Conservation (phyloP, 2,797 vertebrate species). For the Leptoclinus maculatus region DNA sequence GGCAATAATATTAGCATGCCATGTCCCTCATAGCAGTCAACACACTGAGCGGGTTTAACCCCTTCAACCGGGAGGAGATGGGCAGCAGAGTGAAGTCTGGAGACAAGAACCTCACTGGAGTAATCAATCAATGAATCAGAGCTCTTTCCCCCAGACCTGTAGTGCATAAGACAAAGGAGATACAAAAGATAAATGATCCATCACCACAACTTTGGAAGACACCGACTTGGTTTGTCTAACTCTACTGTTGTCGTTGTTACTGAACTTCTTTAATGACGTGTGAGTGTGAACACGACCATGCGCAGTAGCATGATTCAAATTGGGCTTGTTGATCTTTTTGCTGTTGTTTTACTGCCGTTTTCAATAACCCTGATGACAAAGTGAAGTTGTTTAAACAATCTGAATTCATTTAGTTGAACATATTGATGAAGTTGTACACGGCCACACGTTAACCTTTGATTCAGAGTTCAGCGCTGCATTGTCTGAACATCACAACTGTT, state of each 20-base stretch:
- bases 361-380: too few relatives aligned
- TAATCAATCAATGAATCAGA: not conserved
- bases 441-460: too few relatives aligned
- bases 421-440: too few relatives aligned
- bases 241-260: not conserved
- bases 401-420: too few relatives aligned
- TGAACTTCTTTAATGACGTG: too few relatives aligned
- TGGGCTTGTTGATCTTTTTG: too few relatives aligned
- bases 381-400: too few relatives aligned
- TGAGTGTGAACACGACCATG: too few relatives aligned
- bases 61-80: constrained; percentile 16
- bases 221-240: not conserved
- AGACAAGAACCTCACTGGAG: not conserved
- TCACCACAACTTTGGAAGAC: not conserved
- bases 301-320: too few relatives aligned
- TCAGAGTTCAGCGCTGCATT: too few relatives aligned
- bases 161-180: not conserved
- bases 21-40: constrained; percentile 47
- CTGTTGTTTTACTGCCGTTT: too few relatives aligned
- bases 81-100: not conserved
- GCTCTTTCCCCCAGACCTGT: not conserved
- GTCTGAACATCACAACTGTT: too few relatives aligned
- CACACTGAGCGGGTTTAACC: constrained; percentile 33
- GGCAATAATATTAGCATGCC: constrained; percentile 76
- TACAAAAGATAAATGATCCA: not conserved